phyloP scores from a whole-genome alignment of 2,888 invertebrate species.

The Nemotelus nigrinus region DNA sequence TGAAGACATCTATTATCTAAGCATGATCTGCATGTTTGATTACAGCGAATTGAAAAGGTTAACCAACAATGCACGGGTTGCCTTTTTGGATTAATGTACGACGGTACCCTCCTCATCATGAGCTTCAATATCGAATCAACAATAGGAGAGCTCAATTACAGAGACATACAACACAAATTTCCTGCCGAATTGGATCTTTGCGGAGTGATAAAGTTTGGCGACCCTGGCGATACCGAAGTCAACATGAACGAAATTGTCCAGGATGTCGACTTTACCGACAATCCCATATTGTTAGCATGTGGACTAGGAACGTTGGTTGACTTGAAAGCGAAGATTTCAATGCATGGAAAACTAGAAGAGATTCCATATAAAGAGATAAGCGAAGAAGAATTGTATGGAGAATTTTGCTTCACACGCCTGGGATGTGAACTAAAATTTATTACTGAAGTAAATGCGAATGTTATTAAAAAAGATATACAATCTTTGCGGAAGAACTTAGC shows the following conservation, averaged over 20 bases:
- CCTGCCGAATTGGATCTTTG: constrained; percentile 82
- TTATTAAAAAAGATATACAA: constrained; percentile 72
- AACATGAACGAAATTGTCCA: constrained; percentile 72
- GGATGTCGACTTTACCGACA: constrained; percentile 83
- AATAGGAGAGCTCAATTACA: constrained; percentile 66
- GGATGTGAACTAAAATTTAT: constrained; percentile 73
- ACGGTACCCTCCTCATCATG: constrained; percentile 75
- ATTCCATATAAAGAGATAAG: constrained; percentile 72
- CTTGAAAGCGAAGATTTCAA: constrained; percentile 74
- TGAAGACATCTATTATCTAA: constrained; percentile 61
- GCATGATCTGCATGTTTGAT: constrained; percentile 54
- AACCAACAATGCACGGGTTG: constrained; percentile 74
- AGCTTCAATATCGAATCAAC: constrained; percentile 74
- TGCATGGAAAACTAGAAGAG: constrained; percentile 77
- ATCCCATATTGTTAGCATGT: constrained; percentile 75
- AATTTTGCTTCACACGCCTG: constrained; percentile 77
- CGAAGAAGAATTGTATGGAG: constrained; percentile 72
- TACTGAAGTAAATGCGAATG: constrained; percentile 69
- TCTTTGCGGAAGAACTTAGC: constrained; percentile 76
- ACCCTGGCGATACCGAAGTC: constrained; percentile 70
- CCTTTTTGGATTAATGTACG: constrained; percentile 79
- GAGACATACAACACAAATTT: constrained; percentile 70
- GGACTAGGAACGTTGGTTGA: constrained; percentile 68
- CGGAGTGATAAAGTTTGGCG: constrained; percentile 76
- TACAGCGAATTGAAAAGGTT: constrained; percentile 74